Evolutionary conservation across 1,140 invertebrate species (phyloP), one percentile per base, ranked within the genome.

Genomic region (Psilanteris sp.): DNA sequence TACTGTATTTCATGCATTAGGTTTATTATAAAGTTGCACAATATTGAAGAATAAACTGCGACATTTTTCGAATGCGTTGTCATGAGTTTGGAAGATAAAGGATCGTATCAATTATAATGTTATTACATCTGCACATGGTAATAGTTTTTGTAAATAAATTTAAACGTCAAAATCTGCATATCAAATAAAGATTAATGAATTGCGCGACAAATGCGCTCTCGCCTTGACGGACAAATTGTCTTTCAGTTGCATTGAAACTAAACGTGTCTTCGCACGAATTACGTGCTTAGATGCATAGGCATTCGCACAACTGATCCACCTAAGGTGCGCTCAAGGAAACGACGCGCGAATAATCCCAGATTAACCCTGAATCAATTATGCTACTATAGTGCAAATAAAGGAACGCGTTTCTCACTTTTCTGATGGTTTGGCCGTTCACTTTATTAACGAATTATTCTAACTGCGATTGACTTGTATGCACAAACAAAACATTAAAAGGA

Each of bases 261-360:
- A 67, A 48, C 55, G 71, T 61, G 57, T 64, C 39, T 68, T 48
- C 27, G 44, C 44, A 59, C 66, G 66, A 70, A 70, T 55, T 66
- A 54, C 48, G 37, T 46, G 68, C 34, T 50, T 68, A 57, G 48
- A 52, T 31, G 22, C 36, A 26, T 24, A 62, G 29, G 41, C 55
- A 61, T 61, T 67, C 48, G 39, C 31, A 46, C 37, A 41, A 34
- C 16, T 62, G 55, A 70, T 61, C 70, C 54, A 66, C 37, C 64
- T 74, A 67, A 68, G 72, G 72, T 27, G 44, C 52, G 31, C 41
- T 66, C 77, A 76, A 79, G 73, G 73, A 73, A 73, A 79, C 70
- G 41, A 61, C 54, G 68, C 44, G 44, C 24, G 44, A 57, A 34
- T 66, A 66, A 78, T 71, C 66, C 52, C 41, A 48, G 48, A 72